Base-by-base conservation (phyloP, 2,888 invertebrate genomes). In the Nephrocerus scutellatus region DNA sequence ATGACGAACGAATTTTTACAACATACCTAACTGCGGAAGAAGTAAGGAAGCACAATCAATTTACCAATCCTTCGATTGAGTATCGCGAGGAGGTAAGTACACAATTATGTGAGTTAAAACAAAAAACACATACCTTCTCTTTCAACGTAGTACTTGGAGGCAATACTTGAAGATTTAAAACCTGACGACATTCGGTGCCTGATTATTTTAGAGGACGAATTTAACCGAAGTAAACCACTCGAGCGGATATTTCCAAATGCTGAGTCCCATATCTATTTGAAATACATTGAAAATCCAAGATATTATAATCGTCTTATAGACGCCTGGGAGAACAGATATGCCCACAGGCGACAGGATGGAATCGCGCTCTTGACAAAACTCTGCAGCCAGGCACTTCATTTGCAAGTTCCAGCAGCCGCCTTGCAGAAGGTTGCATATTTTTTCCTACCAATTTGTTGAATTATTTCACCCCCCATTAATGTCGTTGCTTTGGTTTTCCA, bases 251-350 rank as follows among this genome's bases (percentile, higher is more conserved):
- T 93, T 64, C 96, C 95, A 1, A 84, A 85, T 1, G 57, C 71
- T 0, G 68, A 74, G 24, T 79, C 88, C 0, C 74, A 86, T 68
- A 74, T 75, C 44, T 96, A 92, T 70, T 76, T 91, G 41, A 73
- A 77, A 36, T 93, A 76, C 68, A 80, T 93, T 57, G 82, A 90
- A 49, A 77, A 78, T 3, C 80, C 85, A 2, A 73, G 91, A 10
- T 96, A 96, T 70, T 92, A 93, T 66, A 93, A 95, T 68, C 75
- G 89, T 44, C 73, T 96, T 44, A 76, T 93, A 55, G 89, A 93
- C 65, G 90, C 91, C 5, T 96, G 93, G 93, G 90, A 93, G 66
- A 66, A 74, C 16, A 77, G 80, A 48, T 91, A 87, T 62, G 51
- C 49, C 5, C 74, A 80, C 54, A 75, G 88, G 48, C 62, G 69